These are phyloP conservation scores for Syrista parreyssii DNA, from an alignment of 2,888 invertebrate genomes.

Conservation along the genomic window DNA sequence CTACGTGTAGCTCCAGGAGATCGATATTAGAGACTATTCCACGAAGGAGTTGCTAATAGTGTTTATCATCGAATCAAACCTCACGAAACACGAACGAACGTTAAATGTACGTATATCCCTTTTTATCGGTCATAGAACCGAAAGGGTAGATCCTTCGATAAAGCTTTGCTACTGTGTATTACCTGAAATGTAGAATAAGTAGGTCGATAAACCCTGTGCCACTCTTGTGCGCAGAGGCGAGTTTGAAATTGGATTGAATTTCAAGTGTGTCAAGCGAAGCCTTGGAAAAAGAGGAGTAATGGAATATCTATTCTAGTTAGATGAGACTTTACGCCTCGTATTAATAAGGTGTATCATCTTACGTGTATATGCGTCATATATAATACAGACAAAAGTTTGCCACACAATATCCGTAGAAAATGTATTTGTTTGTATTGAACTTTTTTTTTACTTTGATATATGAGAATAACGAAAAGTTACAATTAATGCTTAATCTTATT, in stretches of 20 bases:
- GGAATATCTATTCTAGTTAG: conserved; percentile 44
- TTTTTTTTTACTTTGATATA: neutral
- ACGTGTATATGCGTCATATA: neutral
- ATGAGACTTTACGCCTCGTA: conserved; percentile 18
- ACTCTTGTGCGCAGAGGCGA: conserved; percentile 1
- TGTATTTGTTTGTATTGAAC: neutral
- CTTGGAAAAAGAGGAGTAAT: conserved; percentile 37
- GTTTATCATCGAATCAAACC: neutral
- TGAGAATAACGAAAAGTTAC: neutral
- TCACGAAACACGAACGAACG: neutral
- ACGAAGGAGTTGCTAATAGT: neutral
- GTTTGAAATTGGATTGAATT: conserved; percentile 55
- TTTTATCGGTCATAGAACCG: neutral
- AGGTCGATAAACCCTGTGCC: conserved; percentile 36
- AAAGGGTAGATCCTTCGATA: neutral
- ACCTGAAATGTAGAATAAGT: conserved; percentile 15
- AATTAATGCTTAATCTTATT: neutral
- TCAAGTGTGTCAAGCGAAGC: conserved; percentile 55
- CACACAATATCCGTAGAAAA: neutral
- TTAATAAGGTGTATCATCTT: neutral
- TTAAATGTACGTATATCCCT: neutral
- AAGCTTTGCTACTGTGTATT: neutral
- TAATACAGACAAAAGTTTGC: neutral
- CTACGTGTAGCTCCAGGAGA: neutral
- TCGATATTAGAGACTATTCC: neutral